phyloP scores from a whole-genome alignment of 2,113 vertebrate genomes.

The Malurus melanocephalus region DNA sequence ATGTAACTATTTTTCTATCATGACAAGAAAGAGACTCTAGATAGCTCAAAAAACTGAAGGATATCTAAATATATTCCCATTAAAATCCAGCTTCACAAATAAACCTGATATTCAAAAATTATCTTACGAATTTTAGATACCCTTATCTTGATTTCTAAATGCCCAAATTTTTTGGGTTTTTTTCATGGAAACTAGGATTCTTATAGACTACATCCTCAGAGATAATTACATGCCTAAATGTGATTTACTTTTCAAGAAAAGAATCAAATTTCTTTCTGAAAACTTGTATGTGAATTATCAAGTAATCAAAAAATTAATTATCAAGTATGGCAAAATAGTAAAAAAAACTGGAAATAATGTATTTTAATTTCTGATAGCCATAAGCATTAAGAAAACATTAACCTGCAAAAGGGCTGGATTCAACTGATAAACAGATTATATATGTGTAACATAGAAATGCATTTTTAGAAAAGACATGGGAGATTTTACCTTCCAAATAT shows the following conservation, averaged over 20 bases:
- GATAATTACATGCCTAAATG: neutral
- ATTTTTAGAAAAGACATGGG: neutral
- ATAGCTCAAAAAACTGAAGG: neutral
- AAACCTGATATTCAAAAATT: neutral
- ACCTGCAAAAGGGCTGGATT: neutral
- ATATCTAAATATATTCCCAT: neutral
- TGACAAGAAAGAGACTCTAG: neutral
- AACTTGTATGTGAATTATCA: neutral
- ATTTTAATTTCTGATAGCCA: neutral
- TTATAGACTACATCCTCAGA: neutral
- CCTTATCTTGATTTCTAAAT: neutral
- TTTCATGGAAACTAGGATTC: neutral
- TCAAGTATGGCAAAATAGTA: neutral
- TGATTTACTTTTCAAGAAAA: neutral
- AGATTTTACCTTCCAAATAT: neutral
- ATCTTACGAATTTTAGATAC: neutral
- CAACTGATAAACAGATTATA: neutral
- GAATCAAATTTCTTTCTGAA: neutral
- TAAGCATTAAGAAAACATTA: neutral
- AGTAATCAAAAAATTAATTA: too few species aligned
- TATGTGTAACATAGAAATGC: neutral
- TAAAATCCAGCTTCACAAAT: neutral
- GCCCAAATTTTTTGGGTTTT: accelerated
- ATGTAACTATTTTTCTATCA: neutral
- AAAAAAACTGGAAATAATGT: neutral